A percentile compares a stretch with the other conserved stretches of the same genome.
Evolutionary conservation across 1,140 invertebrate genomes (phyloP).

Genomic region (Conus betulinus): DNA sequence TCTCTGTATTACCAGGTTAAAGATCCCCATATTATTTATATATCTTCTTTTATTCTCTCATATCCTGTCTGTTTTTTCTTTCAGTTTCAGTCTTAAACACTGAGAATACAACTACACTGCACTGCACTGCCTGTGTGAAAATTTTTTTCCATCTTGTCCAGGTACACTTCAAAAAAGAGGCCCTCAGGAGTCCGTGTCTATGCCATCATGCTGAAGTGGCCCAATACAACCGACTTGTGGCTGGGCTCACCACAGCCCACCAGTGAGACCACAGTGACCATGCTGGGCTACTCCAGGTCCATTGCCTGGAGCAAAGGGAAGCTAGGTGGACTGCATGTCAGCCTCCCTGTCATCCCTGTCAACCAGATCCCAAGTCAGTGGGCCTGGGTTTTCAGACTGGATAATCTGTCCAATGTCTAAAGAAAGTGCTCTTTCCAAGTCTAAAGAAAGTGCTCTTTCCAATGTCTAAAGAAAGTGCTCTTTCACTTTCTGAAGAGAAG

Average conservation of each 20-base stretch:
- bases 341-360: constrained; percentile 53
- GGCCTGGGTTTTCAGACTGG: constrained; percentile 65
- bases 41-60: no score
- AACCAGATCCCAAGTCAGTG: constrained; percentile 59
- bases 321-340: constrained; percentile 48
- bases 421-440: no score
- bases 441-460: no score
- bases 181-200: constrained; percentile 78
- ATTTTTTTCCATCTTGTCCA: constrained; percentile 75
- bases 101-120: no score
- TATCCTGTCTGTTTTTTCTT: no score
- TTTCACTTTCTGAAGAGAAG: no score
- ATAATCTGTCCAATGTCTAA: constrained; percentile 44
- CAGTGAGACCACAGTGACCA: constrained; percentile 55
- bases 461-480: no score
- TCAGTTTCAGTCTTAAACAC: no score
- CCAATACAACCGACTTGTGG: constrained; percentile 77
- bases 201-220: constrained; percentile 83
- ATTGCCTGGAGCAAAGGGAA: constrained; percentile 35
- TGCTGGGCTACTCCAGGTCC: constrained; percentile 61
- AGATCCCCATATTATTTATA: no score
- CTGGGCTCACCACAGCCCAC: constrained; percentile 74
- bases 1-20: no score
- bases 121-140: not conserved
- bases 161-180: constrained; percentile 77